Evolutionary conservation across 2,797 vertebrate genomes (phyloP).

Genomic region (Eulemur coronatus): DNA sequence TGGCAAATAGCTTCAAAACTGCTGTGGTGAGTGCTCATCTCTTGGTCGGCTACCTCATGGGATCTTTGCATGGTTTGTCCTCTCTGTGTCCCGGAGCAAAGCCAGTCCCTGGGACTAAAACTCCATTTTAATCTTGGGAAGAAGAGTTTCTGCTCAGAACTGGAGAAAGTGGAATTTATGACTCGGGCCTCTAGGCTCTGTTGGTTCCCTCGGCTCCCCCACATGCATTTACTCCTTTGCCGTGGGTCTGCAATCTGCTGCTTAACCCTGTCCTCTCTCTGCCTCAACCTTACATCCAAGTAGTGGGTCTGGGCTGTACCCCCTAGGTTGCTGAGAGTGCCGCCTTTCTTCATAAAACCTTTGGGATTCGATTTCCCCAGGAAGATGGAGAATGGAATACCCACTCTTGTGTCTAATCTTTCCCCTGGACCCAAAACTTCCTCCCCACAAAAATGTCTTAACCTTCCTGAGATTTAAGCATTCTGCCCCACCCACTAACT

Average conservation of each 20-base stretch:
- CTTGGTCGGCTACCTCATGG: neutral
- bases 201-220: neutral
- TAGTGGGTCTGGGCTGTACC: neutral
- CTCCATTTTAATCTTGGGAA: slow-evolving; percentile 8
- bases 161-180: slow-evolving; percentile 78
- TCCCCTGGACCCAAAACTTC: neutral
- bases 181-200: slow-evolving; percentile 47
- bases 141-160: slow-evolving; percentile 67
- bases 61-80: neutral
- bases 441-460: slow-evolving; percentile 44
- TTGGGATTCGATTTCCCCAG: slow-evolving; percentile 19
- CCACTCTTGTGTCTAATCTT: neutral
- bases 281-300: neutral
- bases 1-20: neutral
- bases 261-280: slow-evolving; percentile 1
- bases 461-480: slow-evolving; percentile 79
- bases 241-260: neutral
- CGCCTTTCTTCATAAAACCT: slow-evolving; percentile 27
- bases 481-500: slow-evolving; percentile 38
- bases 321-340: neutral
- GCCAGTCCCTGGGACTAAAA: slow-evolving; percentile 44
- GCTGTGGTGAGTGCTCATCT: neutral
- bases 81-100: slow-evolving; percentile 9
- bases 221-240: neutral
- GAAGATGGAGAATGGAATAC: neutral